Evolutionary conservation across 2,113 vertebrate genomes (phyloP), one percentile per base, ranked within the genome.

Genomic region (Stigmatopora nigra): DNA sequence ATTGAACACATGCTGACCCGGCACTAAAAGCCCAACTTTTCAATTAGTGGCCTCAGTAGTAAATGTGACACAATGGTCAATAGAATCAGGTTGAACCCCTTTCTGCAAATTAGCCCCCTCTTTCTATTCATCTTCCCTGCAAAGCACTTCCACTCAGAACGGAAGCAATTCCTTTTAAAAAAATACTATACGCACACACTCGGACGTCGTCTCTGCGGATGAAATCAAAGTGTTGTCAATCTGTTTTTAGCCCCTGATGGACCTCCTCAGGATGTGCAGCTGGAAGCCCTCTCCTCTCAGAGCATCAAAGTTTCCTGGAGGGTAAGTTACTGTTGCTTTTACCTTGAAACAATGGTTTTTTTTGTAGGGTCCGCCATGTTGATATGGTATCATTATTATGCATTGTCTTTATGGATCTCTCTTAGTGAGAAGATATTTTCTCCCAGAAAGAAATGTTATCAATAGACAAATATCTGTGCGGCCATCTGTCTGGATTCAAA

Each of bases 281-380:
- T 99, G 63, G 96, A 98, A 71, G 94, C 97, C 25, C 87, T 95
- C 59, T 96, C 97, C 31, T 99, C 97, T 61, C 97, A 98, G 83
- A 98, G 94, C 87, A 97, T 98, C 87, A 88, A 93, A 83, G 94
- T 99, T 71, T 92, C 93, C 6, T 99, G 97, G 97, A 95, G 98
- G 93, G 97, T 99, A 92, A 82, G 91, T 62, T 46, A 9, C 17
- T 56, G 14, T 25, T 56, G 53, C 15, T 9, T 53, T 25, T 14
- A 25, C 17, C 5, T 22, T 41, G 38, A 41, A 41, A 41, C 38
- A 41, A 3, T 41, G 38, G 1, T 10, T 8, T 10, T 41, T 41
- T 8, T 10, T 41, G 5, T 41, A 41, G 38, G 1, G 9, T 41
- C 38, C 38, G 38, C 38, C 38, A 41, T 10, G 9, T 10, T 8